phyloP scores from a whole-genome alignment of 2,888 invertebrate species.

The Acheta domesticus region DNA sequence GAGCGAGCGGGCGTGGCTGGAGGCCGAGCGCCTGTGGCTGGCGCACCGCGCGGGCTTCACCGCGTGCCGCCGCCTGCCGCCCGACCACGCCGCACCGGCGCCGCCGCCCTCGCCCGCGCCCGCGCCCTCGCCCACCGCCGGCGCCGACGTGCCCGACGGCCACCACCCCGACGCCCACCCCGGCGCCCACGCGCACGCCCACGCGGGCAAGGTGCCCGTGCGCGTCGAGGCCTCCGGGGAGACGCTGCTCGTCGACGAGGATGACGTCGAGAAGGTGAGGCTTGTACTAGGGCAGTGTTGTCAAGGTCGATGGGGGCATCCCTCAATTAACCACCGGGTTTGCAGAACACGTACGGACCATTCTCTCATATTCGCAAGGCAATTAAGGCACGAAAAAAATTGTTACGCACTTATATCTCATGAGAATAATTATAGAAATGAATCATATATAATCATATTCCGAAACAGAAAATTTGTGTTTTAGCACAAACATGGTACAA shows the following conservation, averaged over 20 bases:
- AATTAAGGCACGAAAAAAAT: no score
- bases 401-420: no score
- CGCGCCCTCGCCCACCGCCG: not conserved
- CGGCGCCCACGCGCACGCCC: constrained; percentile 20
- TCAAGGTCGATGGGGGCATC: no score
- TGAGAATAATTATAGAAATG: no score
- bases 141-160: constrained; percentile 1
- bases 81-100: constrained; percentile 23
- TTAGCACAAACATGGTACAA: no score
- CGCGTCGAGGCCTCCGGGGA: constrained; percentile 78
- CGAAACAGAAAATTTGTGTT: no score
- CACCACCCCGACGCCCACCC: not conserved
- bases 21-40: constrained; percentile 79
- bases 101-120: constrained; percentile 4
- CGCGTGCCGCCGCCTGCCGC: constrained; percentile 55
- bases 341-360: no score
- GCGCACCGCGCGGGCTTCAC: constrained; percentile 92
- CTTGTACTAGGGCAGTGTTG: no score
- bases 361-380: no score
- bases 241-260: constrained; percentile 84
- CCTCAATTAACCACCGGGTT: no score
- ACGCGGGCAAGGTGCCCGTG: constrained; percentile 64
- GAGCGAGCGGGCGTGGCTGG: constrained; percentile 65
- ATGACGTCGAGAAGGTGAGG: constrained; percentile 86
- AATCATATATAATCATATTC: no score